Base-by-base conservation (phyloP, 2,797 vertebrate genomes). In the Picus viridis region DNA sequence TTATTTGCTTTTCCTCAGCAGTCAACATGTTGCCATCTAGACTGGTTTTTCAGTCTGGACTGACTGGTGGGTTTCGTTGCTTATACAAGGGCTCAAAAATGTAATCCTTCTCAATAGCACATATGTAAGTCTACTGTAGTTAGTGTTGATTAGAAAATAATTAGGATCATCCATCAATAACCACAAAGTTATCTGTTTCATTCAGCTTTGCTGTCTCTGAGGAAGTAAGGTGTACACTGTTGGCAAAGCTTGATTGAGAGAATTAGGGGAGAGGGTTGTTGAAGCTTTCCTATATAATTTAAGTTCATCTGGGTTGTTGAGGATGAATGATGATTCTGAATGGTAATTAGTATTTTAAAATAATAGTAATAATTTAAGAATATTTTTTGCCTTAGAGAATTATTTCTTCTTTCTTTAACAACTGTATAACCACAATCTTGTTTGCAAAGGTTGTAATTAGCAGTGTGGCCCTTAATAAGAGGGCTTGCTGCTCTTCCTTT, bases 21-120 rank as follows among this genome's bases (percentile, higher is more conserved):
- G 43, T 15, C 0, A 0, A 1, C 13, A 4, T 8, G 1, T 75
- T 86, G n/a, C 58, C 43, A 43, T 0, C 34, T 0, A 0, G 36
- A 30, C 45, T 78, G 39, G 24, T 73, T 70, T 47, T 32, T 79
- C 29, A 32, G 32, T n/a, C 10, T 14, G 36, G 62, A 13, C 32
- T 78, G 70, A 22, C 29, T 30, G 56, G 17, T 57, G 41, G 39
- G 19, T 63, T 72, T 71, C 17, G 9, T 29, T 82, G 59, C 36
- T 72, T 5, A 11, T 62, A 14, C 63, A 73, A 87, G 51, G 30
- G 47, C 23, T 78, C n/a, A 27, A 75, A 76, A 85, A 69, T 32
- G 10, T n/a, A 81, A 51, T 72, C 64, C 23, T 69, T 23, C 19
- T 15, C 26, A 63, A 45, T 61, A 86, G 70, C 67, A 27, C 14